Evolutionary conservation across 2,113 vertebrate species (phyloP).

Genomic region (Galbula dea): DNA sequence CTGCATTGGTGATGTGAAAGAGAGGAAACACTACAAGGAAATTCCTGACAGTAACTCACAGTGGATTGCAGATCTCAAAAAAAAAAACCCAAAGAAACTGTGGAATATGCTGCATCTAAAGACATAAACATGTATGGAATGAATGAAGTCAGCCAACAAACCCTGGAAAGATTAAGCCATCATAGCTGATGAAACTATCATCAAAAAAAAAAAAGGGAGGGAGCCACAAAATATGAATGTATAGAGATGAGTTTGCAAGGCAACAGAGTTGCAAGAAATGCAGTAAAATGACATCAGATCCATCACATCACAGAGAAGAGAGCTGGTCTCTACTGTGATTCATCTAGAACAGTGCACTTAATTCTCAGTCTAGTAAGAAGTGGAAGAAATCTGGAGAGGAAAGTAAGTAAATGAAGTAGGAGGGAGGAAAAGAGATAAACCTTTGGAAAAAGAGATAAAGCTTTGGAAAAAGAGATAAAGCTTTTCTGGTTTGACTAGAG

Average conservation of each 20-base stretch:
- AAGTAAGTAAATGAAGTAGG: neutral
- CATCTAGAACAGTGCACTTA: neutral
- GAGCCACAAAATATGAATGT: neutral
- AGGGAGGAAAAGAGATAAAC: neutral
- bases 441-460: neutral
- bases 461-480: neutral
- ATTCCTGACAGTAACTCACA: neutral
- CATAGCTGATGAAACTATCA: neutral
- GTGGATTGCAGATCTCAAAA: neutral
- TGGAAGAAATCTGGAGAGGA: neutral
- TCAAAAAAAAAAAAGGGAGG: neutral
- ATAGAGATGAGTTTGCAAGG: neutral
- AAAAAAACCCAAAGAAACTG: neutral
- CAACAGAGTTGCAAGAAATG: neutral
- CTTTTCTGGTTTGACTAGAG: neutral
- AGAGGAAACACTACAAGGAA: neutral
- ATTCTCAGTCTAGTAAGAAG: neutral
- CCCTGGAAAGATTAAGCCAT: neutral
- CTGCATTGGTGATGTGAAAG: neutral
- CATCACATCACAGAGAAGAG: neutral
- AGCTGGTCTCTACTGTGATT: neutral
- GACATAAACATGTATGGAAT: neutral
- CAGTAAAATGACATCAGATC: neutral
- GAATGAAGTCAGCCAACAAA: neutral
- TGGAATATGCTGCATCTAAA: neutral